Evolutionary conservation across 2,113 vertebrate genomes (phyloP), one percentile per base, ranked within the genome.

Genomic region (Scartelaos histophorus): DNA sequence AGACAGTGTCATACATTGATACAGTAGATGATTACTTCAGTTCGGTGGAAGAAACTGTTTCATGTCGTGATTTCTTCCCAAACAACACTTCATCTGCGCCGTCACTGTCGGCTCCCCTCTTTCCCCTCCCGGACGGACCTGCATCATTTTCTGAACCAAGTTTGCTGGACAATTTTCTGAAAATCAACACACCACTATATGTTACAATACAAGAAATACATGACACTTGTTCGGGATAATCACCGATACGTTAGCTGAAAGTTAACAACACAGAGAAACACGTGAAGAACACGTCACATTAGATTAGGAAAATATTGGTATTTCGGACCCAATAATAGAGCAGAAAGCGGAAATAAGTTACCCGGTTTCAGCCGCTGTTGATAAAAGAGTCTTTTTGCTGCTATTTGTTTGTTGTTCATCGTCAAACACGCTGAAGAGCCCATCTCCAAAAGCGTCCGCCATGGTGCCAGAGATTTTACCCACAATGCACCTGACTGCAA

Each of bases 381-480:
- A 0, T 7, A 38, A 0, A 1, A 70, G 66, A 71, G 87, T 89
- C 54, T 80, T 88, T 78, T 93, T 97, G 68, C 86, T 94, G 0
- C 89, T 62, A 17, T 82, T 79, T 4, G 87, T 78, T 80, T 93
- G 80, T 3, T 96, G 79, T 0, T 96, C 95, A 1, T 95, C 96
- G 34, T 98, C 97, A 75, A 99, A 98, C 88, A 99, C 96, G 92
- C 94, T 97, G 80, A 99, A 99, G 2, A 99, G 88, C 13, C 97
- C 95, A 3, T 98, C 98, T 0, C 95, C 97, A 11, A 98, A 98
- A 0, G 95, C 88, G 82, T 98, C 98, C 78, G 97, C 97, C 98
- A 98, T 98, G 67, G 45, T 91, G 84, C 22, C 21, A 22, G 4
- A 76, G 25, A 60, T 82, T 77, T 46, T 84, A 86, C 92, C 86